Percentiles rank a stretch among this genome's conserved stretches.
Conservation (phyloP, 2,113 vertebrate species). For the Smithornis capensis region DNA sequence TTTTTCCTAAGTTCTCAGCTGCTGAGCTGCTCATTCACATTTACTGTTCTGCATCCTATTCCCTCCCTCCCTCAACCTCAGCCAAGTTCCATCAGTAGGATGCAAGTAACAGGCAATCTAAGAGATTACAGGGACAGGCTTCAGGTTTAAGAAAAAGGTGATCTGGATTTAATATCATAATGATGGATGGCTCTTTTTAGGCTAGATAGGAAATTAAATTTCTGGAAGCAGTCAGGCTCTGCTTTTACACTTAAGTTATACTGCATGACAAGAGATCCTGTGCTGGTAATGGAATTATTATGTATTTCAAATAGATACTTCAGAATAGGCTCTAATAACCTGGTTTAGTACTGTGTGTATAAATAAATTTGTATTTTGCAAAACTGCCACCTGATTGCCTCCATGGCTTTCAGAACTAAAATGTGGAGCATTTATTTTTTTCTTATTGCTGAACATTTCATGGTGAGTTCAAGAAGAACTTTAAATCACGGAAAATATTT, state of each 20-base stretch:
- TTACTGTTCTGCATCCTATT: background rate
- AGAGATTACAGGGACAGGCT: background rate
- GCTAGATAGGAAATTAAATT: background rate
- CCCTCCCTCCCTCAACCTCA: background rate
- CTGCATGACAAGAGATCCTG: background rate
- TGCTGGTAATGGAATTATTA: background rate
- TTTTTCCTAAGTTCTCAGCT: background rate
- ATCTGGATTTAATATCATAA: background rate
- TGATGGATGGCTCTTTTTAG: background rate
- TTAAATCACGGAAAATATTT: background rate
- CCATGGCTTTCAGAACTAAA: background rate
- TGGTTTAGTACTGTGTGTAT: background rate
- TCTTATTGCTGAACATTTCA: background rate
- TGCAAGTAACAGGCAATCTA: background rate
- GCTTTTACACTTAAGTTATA: background rate
- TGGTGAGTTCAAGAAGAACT: background rate
- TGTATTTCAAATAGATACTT: background rate
- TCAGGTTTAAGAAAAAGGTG: background rate
- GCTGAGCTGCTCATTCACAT: background rate
- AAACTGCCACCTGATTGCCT: background rate
- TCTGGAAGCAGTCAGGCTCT: background rate
- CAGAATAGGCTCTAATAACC: background rate
- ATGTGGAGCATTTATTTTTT: background rate
- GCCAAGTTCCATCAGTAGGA: background rate
- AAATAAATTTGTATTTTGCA: background rate